phyloP scores from a whole-genome alignment of 2,888 invertebrate genomes.

The Cheilosia pagana region DNA sequence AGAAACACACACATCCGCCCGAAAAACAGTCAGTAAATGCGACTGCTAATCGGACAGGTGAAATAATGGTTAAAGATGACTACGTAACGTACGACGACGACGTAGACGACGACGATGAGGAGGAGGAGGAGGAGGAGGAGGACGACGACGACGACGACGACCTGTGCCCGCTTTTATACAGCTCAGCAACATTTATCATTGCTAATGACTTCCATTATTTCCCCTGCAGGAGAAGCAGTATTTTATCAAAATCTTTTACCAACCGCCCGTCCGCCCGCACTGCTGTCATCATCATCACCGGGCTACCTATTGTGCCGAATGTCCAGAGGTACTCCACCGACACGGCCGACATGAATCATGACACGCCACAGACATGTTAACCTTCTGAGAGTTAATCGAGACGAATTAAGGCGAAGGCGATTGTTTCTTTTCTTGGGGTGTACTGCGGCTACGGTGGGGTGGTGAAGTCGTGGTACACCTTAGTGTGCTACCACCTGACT shows the following conservation, averaged over 20 bases:
- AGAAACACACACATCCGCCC: conserved; percentile 46
- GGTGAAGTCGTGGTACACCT: conserved; percentile 54
- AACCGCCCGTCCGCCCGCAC: conserved; percentile 20
- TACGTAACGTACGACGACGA: not conserved
- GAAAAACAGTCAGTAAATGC: conserved; percentile 54
- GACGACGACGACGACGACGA: conserved; percentile 31
- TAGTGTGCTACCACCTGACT: conserved; percentile 54
- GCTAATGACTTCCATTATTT: conserved; percentile 74
- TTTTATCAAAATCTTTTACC: conserved; percentile 72
- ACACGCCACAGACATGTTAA: conserved; percentile 75
- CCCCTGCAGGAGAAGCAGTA: conserved; percentile 48
- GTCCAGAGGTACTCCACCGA: conserved; percentile 45
- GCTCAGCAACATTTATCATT: conserved; percentile 72
- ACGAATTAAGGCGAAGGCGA: conserved; percentile 72
- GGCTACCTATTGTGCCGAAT: conserved; percentile 46
- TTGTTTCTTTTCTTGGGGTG: conserved; percentile 70
- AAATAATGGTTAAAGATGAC: conserved; percentile 58
- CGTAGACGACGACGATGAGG: conserved; percentile 27
- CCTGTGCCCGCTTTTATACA: conserved; percentile 51
- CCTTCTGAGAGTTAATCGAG: conserved; percentile 74
- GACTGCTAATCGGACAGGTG: conserved; percentile 70
- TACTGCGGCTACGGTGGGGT: not conserved
- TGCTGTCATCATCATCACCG: conserved; percentile 38
- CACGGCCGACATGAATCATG: conserved; percentile 69
- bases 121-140: no score